phyloP scores from a whole-genome alignment of 2,113 vertebrate species.

The Erinaceus europaeus region DNA sequence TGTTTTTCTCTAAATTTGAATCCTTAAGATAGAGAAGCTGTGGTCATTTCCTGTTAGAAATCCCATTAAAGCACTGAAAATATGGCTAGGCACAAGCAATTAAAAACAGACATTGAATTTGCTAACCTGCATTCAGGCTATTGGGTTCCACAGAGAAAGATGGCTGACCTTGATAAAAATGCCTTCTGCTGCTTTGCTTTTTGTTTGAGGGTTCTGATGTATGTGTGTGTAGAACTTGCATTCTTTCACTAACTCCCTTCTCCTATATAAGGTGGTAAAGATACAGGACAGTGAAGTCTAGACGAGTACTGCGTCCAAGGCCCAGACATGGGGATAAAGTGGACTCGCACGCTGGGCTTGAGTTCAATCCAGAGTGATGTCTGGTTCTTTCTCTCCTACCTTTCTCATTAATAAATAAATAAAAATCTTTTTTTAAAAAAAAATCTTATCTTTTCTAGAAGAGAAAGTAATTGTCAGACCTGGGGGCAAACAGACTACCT shows the following conservation, averaged over 20 bases:
- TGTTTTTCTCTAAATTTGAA: not conserved
- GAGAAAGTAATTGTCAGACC: constrained; percentile 20
- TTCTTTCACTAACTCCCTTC: constrained; percentile 39
- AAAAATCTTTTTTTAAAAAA: too few species aligned
- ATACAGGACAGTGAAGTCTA: not conserved
- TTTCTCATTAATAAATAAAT: too few species aligned
- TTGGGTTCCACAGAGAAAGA: not conserved
- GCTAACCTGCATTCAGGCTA: constrained; percentile 8
- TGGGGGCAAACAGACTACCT: not conserved
- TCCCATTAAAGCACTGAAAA: not conserved
- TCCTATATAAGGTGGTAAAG: constrained; percentile 47
- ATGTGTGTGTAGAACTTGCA: constrained; percentile 52
- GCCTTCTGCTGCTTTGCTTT: not conserved
- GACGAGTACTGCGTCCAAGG: too few species aligned
- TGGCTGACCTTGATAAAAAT: constrained; percentile 41
- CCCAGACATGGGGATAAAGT: too few species aligned
- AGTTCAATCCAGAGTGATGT: too few species aligned
- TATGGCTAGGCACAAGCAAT: not conserved
- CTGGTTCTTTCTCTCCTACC: too few species aligned
- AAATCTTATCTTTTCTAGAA: constrained; percentile 31
- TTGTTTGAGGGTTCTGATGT: too few species aligned
- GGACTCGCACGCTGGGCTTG: too few species aligned
- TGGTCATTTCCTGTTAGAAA: not conserved
- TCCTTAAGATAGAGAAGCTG: not conserved
- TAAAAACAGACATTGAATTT: not conserved